Evolutionary conservation across 2,888 invertebrate species (phyloP).

Genomic region (Agrilus mali): DNA sequence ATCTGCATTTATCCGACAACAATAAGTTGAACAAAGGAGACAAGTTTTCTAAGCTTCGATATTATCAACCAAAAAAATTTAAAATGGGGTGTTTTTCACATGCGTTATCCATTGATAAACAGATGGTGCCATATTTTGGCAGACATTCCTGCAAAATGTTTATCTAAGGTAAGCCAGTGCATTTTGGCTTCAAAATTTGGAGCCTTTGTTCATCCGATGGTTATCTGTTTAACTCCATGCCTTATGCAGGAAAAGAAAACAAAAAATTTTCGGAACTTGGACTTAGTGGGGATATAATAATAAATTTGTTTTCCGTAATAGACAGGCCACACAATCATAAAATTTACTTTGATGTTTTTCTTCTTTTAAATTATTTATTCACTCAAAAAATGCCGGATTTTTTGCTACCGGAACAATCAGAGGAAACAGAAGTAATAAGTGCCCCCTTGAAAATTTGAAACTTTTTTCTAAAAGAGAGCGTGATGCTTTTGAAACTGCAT

Average conservation of each 20-base stretch:
- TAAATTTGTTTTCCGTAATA: constrained; percentile 11
- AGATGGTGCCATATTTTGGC: constrained; percentile 17
- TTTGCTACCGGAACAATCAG: constrained; percentile 6
- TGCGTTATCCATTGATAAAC: constrained; percentile 20
- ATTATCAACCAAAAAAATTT: constrained; percentile 14
- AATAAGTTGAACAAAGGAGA: constrained; percentile 13
- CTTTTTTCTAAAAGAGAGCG: not conserved
- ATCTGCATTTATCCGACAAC: constrained; percentile 16
- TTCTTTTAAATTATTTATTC: constrained; percentile 8
- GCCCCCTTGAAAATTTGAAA: not conserved
- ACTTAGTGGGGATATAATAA: too few relatives aligned
- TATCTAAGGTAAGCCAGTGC: constrained; percentile 19
- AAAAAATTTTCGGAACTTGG: too few relatives aligned
- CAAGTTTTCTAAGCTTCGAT: constrained; percentile 19
- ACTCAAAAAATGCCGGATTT: constrained; percentile 2
- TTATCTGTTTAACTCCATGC: constrained; percentile 15
- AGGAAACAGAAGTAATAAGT: constrained; percentile 1
- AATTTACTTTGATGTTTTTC: constrained; percentile 17
- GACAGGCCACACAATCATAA: constrained; percentile 9
- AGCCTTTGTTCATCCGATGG: constrained; percentile 14
- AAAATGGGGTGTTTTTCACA: constrained; percentile 17
- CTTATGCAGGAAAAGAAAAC: constrained; percentile 15
- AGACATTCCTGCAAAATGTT: constrained; percentile 21
- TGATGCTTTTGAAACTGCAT: not conserved
- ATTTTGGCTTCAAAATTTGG: constrained; percentile 19